A percentile compares a stretch with the other conserved stretches of the same genome.
phyloP scores from a whole-genome alignment of 2,888 invertebrate species.

The Monochamus alternatus region DNA sequence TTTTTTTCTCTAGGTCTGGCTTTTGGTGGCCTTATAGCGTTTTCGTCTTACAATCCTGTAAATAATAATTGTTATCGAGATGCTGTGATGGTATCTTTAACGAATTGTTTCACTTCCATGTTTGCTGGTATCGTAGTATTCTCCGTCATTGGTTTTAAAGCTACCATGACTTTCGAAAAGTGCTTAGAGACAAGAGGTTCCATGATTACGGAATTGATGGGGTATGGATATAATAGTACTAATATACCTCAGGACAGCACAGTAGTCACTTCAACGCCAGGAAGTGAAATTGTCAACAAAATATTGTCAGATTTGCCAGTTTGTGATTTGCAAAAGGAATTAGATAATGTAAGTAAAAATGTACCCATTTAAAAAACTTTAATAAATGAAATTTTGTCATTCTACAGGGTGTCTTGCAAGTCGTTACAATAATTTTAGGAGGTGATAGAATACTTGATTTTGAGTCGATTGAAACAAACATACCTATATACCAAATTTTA shows the following conservation, averaged over 20 bases:
- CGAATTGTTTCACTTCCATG: slow-evolving; percentile 96
- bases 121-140: slow-evolving; percentile 98
- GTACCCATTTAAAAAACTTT: too few relatives aligned
- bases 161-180: slow-evolving; percentile 86
- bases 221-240: slow-evolving; percentile 69
- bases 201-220: slow-evolving; percentile 76
- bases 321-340: slow-evolving; percentile 88
- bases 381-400: not conserved
- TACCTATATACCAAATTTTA: too few relatives aligned
- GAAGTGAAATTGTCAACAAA: slow-evolving; percentile 75
- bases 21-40: slow-evolving; percentile 96
- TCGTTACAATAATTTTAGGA: too few relatives aligned
- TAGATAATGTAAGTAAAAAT: slow-evolving; percentile 84
- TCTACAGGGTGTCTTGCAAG: too few relatives aligned
- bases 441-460: too few relatives aligned
- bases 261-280: slow-evolving; percentile 72
- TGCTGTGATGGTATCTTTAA: slow-evolving; percentile 92
- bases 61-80: slow-evolving; percentile 97
- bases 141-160: slow-evolving; percentile 95
- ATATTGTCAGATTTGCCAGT: slow-evolving; percentile 80
- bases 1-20: slow-evolving; percentile 97
- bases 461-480: too few relatives aligned
- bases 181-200: slow-evolving; percentile 79
- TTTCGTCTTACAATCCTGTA: slow-evolving; percentile 96
- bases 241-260: slow-evolving; percentile 75